Conservation (phyloP, 2,797 vertebrate genomes). For the Hozukius guyotensis region DNA sequence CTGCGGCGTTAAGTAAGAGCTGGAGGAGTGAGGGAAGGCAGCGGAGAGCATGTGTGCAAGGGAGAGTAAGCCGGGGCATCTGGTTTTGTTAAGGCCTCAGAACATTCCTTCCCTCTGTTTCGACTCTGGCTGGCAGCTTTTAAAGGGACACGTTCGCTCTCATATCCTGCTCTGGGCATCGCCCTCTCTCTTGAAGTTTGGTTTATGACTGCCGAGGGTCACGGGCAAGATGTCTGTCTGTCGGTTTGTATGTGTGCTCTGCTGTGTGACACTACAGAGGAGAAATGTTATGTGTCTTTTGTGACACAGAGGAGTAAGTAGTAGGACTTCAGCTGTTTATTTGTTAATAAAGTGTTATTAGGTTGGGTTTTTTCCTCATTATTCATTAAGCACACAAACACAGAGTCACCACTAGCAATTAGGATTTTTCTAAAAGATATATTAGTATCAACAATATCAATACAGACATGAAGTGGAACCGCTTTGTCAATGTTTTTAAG, state of each 20-base stretch:
- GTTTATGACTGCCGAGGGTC: slow-evolving; percentile 66
- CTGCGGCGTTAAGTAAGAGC: slow-evolving; percentile 58
- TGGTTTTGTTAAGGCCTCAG: slow-evolving; percentile 82
- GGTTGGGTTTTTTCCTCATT: background rate
- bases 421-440: background rate
- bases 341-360: background rate
- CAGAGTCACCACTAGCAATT: background rate
- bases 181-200: slow-evolving; percentile 72
- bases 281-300: background rate
- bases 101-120: slow-evolving; percentile 82
- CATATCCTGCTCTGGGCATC: slow-evolving; percentile 81
- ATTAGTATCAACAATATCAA: background rate
- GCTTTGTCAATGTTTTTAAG: background rate
- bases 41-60: slow-evolving; percentile 62
- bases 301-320: background rate
- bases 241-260: slow-evolving; percentile 17
- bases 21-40: slow-evolving; percentile 43
- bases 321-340: background rate
- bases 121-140: slow-evolving; percentile 77
- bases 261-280: slow-evolving; percentile 22
- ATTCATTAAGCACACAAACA: background rate
- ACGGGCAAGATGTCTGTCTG: slow-evolving; percentile 51
- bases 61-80: slow-evolving; percentile 73
- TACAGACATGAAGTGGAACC: background rate
- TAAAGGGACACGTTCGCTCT: slow-evolving; percentile 74